Evolutionary conservation across 2,888 invertebrate species (phyloP).

Genomic region (Machimus rusticus): DNA sequence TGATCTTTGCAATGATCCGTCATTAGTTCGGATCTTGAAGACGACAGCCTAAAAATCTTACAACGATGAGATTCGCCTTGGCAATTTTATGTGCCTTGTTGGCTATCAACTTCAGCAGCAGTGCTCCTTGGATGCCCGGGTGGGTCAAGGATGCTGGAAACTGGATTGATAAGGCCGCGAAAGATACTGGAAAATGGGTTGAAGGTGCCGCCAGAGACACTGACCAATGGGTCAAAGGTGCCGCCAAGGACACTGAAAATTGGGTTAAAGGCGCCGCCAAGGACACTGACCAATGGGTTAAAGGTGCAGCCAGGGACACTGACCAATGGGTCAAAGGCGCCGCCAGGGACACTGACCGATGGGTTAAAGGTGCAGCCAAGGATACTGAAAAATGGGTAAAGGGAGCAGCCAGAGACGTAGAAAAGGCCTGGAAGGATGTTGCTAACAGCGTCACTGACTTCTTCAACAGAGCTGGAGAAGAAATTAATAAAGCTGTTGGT

Average conservation of each 20-base stretch:
- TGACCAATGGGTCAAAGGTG: background rate
- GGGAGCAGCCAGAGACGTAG: background rate
- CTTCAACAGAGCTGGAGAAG: conserved; percentile 7
- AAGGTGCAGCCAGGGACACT: background rate
- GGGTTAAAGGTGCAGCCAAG: background rate
- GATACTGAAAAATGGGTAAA: background rate
- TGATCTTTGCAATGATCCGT: background rate
- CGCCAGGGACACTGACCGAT: background rate
- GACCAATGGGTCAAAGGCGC: background rate
- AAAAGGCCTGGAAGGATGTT: background rate
- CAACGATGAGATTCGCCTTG: background rate
- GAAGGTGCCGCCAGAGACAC: background rate
- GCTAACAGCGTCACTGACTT: background rate
- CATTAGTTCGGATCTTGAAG: background rate
- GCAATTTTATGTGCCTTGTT: background rate
- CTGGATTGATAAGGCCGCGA: background rate
- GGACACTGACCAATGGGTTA: background rate
- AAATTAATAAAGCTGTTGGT: conserved; percentile 3
- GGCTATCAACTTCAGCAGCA: background rate
- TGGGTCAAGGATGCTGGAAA: background rate
- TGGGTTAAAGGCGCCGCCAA: background rate
- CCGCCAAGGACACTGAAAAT: background rate
- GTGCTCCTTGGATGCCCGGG: background rate
- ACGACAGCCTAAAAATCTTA: background rate
- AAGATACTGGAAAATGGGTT: background rate